Conservation (phyloP, 1,140 invertebrate species). For the Drosophila saltans region DNA sequence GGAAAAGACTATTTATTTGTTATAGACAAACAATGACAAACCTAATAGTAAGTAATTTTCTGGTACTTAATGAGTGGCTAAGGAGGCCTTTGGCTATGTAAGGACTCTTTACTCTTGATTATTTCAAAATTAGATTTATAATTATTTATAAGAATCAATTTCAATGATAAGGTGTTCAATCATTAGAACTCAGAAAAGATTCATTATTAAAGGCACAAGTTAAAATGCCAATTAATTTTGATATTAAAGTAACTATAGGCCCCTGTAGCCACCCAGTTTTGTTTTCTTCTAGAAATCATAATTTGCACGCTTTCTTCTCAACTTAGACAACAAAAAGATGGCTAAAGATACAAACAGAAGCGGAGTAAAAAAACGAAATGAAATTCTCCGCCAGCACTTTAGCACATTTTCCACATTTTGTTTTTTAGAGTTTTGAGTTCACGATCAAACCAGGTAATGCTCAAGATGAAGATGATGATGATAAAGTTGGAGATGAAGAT, state of each 20-base stretch:
- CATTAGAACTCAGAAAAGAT: too few species aligned
- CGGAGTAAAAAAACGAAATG: conserved; percentile 5
- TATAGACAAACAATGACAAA: too few species aligned
- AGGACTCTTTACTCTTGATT: too few species aligned
- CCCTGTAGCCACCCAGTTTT: conserved; percentile 34
- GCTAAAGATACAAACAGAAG: neutral
- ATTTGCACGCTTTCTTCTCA: conserved; percentile 78
- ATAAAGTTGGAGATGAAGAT: conserved; percentile 19
- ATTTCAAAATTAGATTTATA: too few species aligned
- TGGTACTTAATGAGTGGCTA: too few species aligned
- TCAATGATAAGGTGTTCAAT: too few species aligned
- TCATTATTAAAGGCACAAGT: too few species aligned
- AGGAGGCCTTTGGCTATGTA: too few species aligned
- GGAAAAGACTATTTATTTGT: too few species aligned
- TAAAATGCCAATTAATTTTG: neutral
- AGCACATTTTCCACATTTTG: conserved; percentile 67
- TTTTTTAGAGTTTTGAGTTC: conserved; percentile 55
- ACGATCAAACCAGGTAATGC: conserved; percentile 52
- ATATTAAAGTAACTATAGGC: neutral
- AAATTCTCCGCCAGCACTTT: conserved; percentile 54
- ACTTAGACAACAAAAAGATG: conserved; percentile 31
- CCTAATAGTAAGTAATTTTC: too few species aligned
- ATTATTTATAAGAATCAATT: too few species aligned
- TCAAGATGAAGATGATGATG: neutral
- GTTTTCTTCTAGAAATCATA: conserved; percentile 36